Evolutionary conservation across 2,113 vertebrate species (phyloP), one percentile per base, ranked within the genome.

Genomic region (Psilopsiagon aurifrons): DNA sequence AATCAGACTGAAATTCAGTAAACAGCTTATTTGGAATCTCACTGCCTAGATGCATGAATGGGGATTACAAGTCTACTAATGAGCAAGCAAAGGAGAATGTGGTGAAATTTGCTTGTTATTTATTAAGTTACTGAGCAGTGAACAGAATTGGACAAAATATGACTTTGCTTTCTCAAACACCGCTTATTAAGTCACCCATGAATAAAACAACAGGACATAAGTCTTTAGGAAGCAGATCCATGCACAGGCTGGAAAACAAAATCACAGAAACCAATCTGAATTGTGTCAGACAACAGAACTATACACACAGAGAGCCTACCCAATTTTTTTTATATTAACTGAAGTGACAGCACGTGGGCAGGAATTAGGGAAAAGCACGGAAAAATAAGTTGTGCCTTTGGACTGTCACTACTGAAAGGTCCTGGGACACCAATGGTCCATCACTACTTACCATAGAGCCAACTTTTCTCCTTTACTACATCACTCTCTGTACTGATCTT

Each of bases 221-320:
- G n/a, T 19, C 69, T 62, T 81, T 37, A 46, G 33, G 44, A 74
- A 73, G 29, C 3, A 73, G 74, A 76, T 33, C 35, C 35, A 11
- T 22, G 11, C 1, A 6, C 55, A 76, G 43, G 20, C 22, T 29
- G 41, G 17, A 77, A 24, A 80, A 7, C 28, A n/a, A 52, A 75
- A 54, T 23, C 63, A 28, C 15, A 13, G 28, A 43, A 49, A 49
- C 9, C 3, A 20, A 15, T 41, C 12, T 3, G 25, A 81, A 31
- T 49, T 49, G 12, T 28, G 41, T 19, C 63, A 76, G 39, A 11
- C 23, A 41, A n/a, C 9, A 43, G 57, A 43, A 13, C 11, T 5
- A 23, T 31, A 62, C 0, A 1, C 54, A 37, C 1, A 1, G 19
- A 33, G 35, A 28, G 27, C 5, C 4, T 49, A 41, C 7, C 3